phyloP scores from a whole-genome alignment of 2,888 invertebrate species.

The Patella pellucida region DNA sequence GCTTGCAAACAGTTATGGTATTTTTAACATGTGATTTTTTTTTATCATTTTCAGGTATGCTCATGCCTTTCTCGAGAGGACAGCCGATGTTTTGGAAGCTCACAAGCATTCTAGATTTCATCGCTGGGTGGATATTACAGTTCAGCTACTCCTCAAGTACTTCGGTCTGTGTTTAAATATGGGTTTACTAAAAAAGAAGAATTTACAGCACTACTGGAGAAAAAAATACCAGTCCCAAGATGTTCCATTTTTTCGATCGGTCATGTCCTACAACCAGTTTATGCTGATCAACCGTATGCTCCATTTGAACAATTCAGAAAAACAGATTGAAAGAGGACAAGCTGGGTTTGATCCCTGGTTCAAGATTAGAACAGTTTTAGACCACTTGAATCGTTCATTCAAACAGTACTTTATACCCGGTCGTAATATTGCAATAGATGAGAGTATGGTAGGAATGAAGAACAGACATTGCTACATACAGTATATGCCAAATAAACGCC shows the following conservation, averaged over 20 bases:
- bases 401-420: constrained; percentile 21
- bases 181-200: constrained; percentile 14
- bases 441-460: constrained; percentile 27
- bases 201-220: background rate
- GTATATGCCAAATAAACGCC: constrained; percentile 26
- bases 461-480: constrained; percentile 21
- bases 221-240: background rate
- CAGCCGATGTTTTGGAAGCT: too few relatives aligned
- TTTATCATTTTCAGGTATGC: too few relatives aligned
- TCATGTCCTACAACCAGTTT: background rate
- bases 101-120: too few relatives aligned
- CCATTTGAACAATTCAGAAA: constrained; percentile 2
- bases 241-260: constrained; percentile 2
- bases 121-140: too few relatives aligned
- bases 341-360: constrained; percentile 26
- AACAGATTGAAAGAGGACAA: constrained; percentile 13
- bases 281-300: constrained; percentile 12
- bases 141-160: too few relatives aligned
- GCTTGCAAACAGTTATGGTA: too few relatives aligned
- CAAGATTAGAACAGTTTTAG: constrained; percentile 21
- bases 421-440: background rate
- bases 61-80: too few relatives aligned
- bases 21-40: too few relatives aligned
- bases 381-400: constrained; percentile 11
- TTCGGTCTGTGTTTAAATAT: background rate